Base-by-base conservation (phyloP, 2,113 vertebrate species). In the Xenus cinereus region DNA sequence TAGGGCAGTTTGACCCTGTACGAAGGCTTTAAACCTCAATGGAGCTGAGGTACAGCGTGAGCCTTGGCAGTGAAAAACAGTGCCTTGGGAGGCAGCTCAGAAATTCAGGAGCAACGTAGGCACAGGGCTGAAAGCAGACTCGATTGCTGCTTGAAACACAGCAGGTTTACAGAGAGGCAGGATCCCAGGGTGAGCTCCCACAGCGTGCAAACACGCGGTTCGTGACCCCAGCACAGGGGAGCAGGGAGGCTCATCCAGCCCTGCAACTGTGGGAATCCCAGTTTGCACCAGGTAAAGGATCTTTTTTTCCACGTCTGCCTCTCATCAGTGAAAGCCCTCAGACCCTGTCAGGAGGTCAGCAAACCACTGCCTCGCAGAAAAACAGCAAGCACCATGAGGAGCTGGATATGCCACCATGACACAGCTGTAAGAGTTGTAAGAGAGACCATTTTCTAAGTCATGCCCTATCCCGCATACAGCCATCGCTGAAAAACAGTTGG, bases 371-470 rank as follows among this genome's bases (percentile, higher is more conserved):
- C 62, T 60, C 7, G 18, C 14, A 80, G 35, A 30, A 63, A 35
- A 91, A 10, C 9, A 67, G 50, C 43, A 46, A 54, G n/a, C 20
- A 51, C 78, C 48, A 22, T 6, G 32, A 68, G 12, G 3, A 46
- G 37, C 16, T 54, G 39, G 27, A 24, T 39, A 30, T 32, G 69
- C 4, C 66, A 62, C 24, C 11, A 43, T 0, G 0, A 87, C 45
- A 24, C 10, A 15, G 18, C 37, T 87, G 26, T 45, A 67, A 74
- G 64, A 84, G 15, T n/a, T 10, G 7, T 27, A 93, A 45, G 18
- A 82, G 35, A 77, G 71, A 80, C 8, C 10, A 24, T 51, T 84
- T 79, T n/a, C 20, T 24, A 78, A 67, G 30, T 48, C 23, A 16
- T 56, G 78, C 41, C 50, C 53, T 32, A 19, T 23, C 66, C 43